Evolutionary conservation across 2,113 vertebrate species (phyloP).

Genomic region (Carassius gibelio): DNA sequence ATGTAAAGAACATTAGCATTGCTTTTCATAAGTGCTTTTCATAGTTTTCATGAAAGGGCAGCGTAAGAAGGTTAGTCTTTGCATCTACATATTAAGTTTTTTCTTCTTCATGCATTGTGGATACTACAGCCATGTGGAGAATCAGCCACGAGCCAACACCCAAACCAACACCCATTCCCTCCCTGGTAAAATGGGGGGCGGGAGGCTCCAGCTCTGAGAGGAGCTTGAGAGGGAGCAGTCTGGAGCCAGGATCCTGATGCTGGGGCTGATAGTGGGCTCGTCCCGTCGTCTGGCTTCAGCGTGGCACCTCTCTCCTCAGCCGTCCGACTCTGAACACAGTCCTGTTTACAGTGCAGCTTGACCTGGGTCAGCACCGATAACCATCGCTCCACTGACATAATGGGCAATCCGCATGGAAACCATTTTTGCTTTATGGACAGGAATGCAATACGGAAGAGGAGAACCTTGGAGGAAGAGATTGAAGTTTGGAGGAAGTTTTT

Average conservation of each 20-base stretch:
- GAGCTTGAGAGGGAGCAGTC: conserved; percentile 43
- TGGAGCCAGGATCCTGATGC: conserved; percentile 58
- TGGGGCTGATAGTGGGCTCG: conserved; percentile 44
- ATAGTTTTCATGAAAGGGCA: background rate
- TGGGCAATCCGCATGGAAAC: conserved; percentile 29
- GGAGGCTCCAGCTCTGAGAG: conserved; percentile 6
- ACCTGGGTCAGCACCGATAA: conserved; percentile 54
- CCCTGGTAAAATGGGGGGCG: background rate
- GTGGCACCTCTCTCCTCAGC: conserved; percentile 9
- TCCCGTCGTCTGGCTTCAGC: conserved; percentile 33
- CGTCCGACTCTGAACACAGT: conserved; percentile 11
- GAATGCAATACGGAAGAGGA: conserved; percentile 34
- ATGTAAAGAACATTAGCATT: background rate
- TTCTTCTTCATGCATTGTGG: background rate
- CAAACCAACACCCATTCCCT: conserved; percentile 21
- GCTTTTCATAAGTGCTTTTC: background rate
- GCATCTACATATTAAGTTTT: background rate
- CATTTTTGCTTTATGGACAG: conserved; percentile 23
- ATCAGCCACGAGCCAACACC: conserved; percentile 12
- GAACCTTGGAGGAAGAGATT: conserved; percentile 44
- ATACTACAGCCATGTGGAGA: background rate
- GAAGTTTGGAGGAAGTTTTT: conserved; percentile 36
- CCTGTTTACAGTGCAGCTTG: conserved; percentile 51
- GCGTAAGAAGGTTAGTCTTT: background rate
- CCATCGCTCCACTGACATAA: conserved; percentile 53